Percentiles rank a stretch among this genome's conserved stretches.
phyloP scores from a whole-genome alignment of 92 coral and sea anemone species.

The Palythoa caribaeorum region DNA sequence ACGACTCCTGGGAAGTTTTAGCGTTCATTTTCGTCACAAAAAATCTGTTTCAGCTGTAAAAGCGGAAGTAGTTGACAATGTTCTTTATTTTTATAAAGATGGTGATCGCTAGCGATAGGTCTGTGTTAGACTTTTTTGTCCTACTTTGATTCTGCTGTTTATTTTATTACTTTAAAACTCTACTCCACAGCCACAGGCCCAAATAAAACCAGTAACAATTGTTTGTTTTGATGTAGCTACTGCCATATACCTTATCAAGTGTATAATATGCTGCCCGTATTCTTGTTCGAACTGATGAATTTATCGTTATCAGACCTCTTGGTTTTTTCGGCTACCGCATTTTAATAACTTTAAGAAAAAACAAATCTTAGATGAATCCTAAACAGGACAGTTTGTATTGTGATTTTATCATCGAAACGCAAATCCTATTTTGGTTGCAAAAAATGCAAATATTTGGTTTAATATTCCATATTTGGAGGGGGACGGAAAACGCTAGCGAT shows the following conservation, averaged over 20 bases:
- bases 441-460: no score
- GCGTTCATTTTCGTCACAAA: not conserved
- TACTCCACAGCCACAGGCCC: not conserved
- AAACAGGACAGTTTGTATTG: no score
- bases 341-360: not conserved
- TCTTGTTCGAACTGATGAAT: slow-evolving; percentile 15
- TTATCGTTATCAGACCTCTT: not conserved
- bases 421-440: not conserved
- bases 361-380: no score
- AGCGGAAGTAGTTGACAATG: not conserved
- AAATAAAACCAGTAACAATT: not conserved
- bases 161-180: not conserved
- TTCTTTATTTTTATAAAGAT: not conserved
- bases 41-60: not conserved
- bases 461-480: no score
- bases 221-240: not conserved
- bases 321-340: not conserved
- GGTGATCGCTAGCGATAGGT: no score
- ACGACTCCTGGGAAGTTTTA: not conserved
- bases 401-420: no score
- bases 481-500: no score
- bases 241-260: not conserved
- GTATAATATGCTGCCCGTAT: not conserved
- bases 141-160: not conserved
- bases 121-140: not conserved